Conservation (phyloP, 2,797 vertebrate species). For the Sebastes dallii region DNA sequence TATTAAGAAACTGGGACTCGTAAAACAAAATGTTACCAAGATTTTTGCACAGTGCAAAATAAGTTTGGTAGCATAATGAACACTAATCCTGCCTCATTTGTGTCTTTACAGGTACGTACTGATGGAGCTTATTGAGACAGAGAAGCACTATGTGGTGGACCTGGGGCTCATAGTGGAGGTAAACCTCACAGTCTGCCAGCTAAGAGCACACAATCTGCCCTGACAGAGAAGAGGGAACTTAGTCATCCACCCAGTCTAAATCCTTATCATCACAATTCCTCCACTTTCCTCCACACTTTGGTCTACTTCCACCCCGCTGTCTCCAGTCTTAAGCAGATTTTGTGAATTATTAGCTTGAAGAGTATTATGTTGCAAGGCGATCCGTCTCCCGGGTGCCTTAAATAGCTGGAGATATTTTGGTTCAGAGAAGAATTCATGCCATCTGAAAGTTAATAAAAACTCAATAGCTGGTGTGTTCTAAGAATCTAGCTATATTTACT, state of each 20-base stretch:
- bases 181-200: conserved; percentile 48
- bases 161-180: conserved; percentile 93
- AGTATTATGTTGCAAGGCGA: conserved; percentile 46
- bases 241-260: conserved; percentile 21
- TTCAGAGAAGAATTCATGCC: conserved; percentile 32
- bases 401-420: conserved; percentile 58
- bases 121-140: conserved; percentile 92
- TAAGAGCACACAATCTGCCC: conserved; percentile 24
- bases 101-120: conserved; percentile 88
- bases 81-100: conserved; percentile 35
- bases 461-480: conserved; percentile 18
- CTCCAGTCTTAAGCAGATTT: conserved; percentile 59
- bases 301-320: conserved; percentile 37
- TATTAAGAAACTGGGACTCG: not conserved
- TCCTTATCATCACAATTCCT: conserved; percentile 56
- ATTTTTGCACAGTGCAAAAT: conserved; percentile 14
- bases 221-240: conserved; percentile 28
- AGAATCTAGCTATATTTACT: conserved; percentile 5
- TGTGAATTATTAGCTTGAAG: conserved; percentile 56
- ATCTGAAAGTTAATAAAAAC: conserved; percentile 45
- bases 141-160: conserved; percentile 92
- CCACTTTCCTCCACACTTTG: conserved; percentile 38
- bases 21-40: conserved; percentile 1
- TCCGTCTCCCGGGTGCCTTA: conserved; percentile 37
- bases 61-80: not conserved